Conservation (phyloP, 1,140 invertebrate species). For the Drosophila willistoni region DNA sequence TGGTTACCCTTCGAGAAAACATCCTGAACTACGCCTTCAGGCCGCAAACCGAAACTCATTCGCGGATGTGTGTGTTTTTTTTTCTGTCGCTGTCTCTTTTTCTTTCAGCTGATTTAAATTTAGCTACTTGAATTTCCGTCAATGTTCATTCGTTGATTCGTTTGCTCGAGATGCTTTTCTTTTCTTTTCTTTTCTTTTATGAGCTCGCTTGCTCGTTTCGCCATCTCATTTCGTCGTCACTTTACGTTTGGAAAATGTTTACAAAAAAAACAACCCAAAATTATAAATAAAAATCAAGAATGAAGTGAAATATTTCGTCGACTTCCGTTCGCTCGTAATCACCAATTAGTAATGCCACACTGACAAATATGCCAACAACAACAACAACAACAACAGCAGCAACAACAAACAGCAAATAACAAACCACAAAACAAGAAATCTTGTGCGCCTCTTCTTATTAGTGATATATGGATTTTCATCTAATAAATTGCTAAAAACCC, state of each 20-base stretch:
- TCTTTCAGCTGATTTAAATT: constrained; percentile 59
- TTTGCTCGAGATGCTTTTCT: not conserved
- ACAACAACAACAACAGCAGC: constrained; percentile 30
- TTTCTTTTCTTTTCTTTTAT: constrained; percentile 21
- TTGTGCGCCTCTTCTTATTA: constrained; percentile 23
- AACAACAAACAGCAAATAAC: constrained; percentile 7
- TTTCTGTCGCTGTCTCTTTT: not conserved
- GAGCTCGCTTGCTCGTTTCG: not conserved
- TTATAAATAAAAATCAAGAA: constrained; percentile 74
- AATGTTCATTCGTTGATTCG: not conserved
- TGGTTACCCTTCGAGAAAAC: not conserved
- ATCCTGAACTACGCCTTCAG: not conserved
- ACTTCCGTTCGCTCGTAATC: constrained; percentile 82
- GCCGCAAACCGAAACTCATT: constrained; percentile 42
- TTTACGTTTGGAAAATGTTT: constrained; percentile 45
- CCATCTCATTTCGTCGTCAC: constrained; percentile 5
- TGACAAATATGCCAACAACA: constrained; percentile 75
- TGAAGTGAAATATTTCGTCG: constrained; percentile 79
- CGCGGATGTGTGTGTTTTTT: constrained; percentile 22
- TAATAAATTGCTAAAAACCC: constrained; percentile 67
- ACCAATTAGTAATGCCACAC: constrained; percentile 82
- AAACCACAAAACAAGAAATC: constrained; percentile 25
- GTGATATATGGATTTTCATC: constrained; percentile 74
- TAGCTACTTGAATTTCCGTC: constrained; percentile 76
- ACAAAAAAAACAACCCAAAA: constrained; percentile 43